Percentiles rank a stretch among this genome's conserved stretches.
These are phyloP conservation scores for Scelioninae gen. 2 DNA, from an alignment of 2,888 invertebrate species.

Conservation along the genomic window DNA sequence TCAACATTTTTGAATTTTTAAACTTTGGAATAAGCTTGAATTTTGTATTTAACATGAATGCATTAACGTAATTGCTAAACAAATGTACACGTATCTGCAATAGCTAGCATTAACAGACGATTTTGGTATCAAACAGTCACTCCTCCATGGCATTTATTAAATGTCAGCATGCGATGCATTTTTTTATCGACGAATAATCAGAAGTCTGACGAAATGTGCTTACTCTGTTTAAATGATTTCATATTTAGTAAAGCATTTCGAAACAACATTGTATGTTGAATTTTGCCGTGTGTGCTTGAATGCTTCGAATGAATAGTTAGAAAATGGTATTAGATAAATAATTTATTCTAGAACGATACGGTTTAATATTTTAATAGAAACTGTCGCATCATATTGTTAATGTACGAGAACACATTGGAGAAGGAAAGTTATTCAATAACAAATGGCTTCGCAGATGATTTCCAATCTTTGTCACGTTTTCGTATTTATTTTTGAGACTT, in stretches of 20 bases:
- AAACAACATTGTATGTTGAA: conserved; percentile 22
- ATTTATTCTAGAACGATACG: conserved; percentile 47
- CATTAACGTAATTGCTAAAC: background rate
- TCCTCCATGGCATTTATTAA: conserved; percentile 21
- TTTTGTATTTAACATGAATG: too few species aligned
- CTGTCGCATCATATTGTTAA: conserved; percentile 28
- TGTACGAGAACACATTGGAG: conserved; percentile 5
- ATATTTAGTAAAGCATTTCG: background rate
- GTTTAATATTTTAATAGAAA: conserved; percentile 36
- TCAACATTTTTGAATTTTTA: too few species aligned
- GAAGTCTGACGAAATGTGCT: conserved; percentile 23
- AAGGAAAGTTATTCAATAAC: conserved; percentile 17
- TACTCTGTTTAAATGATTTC: conserved; percentile 10
- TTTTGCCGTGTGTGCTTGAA: conserved; percentile 63
- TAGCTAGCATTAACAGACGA: background rate
- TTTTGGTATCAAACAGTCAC: background rate
- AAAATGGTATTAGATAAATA: conserved; percentile 57
- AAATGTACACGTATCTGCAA: background rate
- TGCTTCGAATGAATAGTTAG: conserved; percentile 61
- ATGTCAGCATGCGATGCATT: conserved; percentile 19
- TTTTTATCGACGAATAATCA: conserved; percentile 1
- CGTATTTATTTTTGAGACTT: background rate
- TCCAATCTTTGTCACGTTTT: background rate
- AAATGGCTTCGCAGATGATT: conserved; percentile 29
- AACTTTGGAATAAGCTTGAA: too few species aligned